phyloP scores from a whole-genome alignment of 2,888 invertebrate genomes.

The Eurytoma californica region DNA sequence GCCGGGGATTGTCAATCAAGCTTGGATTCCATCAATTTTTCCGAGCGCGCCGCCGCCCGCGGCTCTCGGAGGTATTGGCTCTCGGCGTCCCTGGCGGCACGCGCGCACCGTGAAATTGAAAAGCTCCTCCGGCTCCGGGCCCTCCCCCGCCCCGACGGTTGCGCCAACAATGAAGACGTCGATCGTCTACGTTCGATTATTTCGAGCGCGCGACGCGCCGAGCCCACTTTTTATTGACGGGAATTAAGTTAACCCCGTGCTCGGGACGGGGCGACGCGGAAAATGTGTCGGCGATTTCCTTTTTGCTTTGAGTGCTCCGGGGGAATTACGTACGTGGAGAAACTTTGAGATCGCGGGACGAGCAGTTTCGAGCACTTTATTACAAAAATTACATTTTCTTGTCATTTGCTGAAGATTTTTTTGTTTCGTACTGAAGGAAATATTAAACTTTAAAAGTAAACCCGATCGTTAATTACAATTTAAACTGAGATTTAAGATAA shows the following conservation, averaged over 20 bases:
- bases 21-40: constrained; percentile 38
- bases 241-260: constrained; percentile 24
- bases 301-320: neutral
- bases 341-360: no score
- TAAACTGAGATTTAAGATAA: no score
- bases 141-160: no score
- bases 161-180: constrained; percentile 35
- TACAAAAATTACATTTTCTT: no score
- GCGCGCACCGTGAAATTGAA: constrained; percentile 42
- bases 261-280: neutral
- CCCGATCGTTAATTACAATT: no score
- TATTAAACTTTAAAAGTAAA: no score
- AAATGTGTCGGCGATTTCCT: constrained; percentile 10
- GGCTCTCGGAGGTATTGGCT: constrained; percentile 29
- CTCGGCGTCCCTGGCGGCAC: neutral
- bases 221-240: neutral
- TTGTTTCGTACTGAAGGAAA: no score
- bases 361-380: no score
- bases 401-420: no score
- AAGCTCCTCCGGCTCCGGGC: constrained; percentile 24
- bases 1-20: constrained; percentile 22
- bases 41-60: constrained; percentile 3
- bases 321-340: no score
- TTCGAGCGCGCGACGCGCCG: neutral
- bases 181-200: constrained; percentile 42